A percentile compares a stretch with the other conserved stretches of the same genome.
These are phyloP conservation scores for Mycetomoellerius zeteki DNA, from an alignment of 1,140 invertebrate species.

Conservation along the genomic window DNA sequence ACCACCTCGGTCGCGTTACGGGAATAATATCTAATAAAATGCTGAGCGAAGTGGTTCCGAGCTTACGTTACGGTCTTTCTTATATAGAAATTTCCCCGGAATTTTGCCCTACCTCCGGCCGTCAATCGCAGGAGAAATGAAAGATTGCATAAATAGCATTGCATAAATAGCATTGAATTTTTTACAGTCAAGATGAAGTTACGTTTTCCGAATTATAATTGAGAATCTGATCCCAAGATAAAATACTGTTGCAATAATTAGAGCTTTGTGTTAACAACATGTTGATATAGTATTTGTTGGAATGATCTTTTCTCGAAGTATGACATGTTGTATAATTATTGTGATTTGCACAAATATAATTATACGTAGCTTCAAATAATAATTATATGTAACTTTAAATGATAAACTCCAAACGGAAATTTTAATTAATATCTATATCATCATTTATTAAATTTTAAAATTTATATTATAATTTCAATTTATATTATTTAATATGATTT, in stretches of 20 bases:
- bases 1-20: constrained; percentile 74
- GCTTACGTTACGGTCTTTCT: constrained; percentile 60
- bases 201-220: constrained; percentile 52
- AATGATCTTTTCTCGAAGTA: neutral
- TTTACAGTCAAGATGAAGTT: constrained; percentile 58
- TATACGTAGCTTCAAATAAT: too few species aligned
- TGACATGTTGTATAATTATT: neutral
- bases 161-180: too few species aligned
- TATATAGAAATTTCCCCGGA: constrained; percentile 71
- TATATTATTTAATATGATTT: neutral
- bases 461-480: neutral
- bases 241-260: neutral
- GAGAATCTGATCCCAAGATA: neutral
- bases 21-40: constrained; percentile 82
- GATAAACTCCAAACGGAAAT: neutral
- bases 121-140: constrained; percentile 16
- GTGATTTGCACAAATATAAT: neutral
- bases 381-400: neutral
- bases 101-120: constrained; percentile 59
- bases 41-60: constrained; percentile 70
- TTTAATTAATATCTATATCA: neutral
- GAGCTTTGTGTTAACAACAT: neutral
- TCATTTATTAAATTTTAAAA: neutral
- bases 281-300: neutral
- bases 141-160: constrained; percentile 65